Percentiles rank a stretch among this genome's conserved stretches.
phyloP scores from a whole-genome alignment of 2,113 vertebrate genomes.

The Myiopsitta monachus region DNA sequence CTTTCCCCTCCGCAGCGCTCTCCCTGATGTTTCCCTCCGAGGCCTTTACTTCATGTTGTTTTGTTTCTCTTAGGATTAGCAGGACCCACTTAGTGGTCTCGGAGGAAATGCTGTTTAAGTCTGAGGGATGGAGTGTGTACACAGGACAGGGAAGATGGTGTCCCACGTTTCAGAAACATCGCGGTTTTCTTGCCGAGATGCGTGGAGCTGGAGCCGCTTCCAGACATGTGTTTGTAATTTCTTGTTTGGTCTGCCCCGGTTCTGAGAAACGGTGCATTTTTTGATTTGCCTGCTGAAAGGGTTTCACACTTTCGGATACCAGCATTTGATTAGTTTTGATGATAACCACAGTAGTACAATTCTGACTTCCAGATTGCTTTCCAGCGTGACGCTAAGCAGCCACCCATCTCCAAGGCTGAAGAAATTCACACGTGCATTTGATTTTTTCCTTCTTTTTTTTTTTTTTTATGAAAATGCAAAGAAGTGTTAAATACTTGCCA shows the following conservation, averaged over 20 bases:
- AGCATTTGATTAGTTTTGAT: conserved; percentile 53
- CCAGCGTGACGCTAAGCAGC: conserved; percentile 43
- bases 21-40: neutral
- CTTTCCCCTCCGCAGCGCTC: neutral
- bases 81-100: neutral
- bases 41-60: neutral
- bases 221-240: conserved; percentile 62
- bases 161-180: neutral
- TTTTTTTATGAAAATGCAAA: neutral
- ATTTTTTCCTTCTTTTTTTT: neutral
- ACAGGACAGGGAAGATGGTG: neutral
- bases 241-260: conserved; percentile 14
- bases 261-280: conserved; percentile 14
- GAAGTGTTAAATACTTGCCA: neutral
- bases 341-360: conserved; percentile 59
- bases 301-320: conserved; percentile 39
- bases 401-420: conserved; percentile 43
- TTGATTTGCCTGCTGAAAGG: conserved; percentile 56
- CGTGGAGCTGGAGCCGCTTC: neutral
- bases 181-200: neutral
- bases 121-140: neutral
- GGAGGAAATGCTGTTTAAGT: neutral
- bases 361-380: conserved; percentile 53
- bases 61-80: neutral
- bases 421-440: conserved; percentile 49